phyloP scores from a whole-genome alignment of 1,140 invertebrate genomes.

The Orchesella cincta region DNA sequence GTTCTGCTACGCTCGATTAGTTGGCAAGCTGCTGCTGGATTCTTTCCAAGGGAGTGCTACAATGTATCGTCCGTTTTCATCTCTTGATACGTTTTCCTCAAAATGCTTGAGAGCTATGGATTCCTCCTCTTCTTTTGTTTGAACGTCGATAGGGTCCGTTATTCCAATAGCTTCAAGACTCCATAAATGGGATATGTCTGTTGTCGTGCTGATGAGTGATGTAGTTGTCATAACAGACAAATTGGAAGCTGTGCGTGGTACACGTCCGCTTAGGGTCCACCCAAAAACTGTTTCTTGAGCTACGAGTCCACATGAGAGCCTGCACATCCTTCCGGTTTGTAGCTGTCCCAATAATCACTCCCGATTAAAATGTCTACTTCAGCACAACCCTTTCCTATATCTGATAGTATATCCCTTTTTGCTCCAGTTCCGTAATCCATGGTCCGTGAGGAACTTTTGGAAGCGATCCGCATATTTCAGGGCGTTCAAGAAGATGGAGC shows the following conservation, averaged over 20 bases:
- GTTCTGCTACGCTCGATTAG: too few species aligned
- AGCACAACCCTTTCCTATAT: neutral
- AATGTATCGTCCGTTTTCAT: neutral
- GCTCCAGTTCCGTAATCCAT: constrained; percentile 37
- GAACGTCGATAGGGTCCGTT: neutral
- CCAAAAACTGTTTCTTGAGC: constrained; percentile 52
- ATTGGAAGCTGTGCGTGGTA: constrained; percentile 14
- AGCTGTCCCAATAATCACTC: neutral
- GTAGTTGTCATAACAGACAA: neutral
- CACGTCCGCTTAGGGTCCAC: constrained; percentile 52
- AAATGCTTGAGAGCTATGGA: neutral
- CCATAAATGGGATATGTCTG: neutral
- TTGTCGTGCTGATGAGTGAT: neutral
- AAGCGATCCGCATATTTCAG: constrained; percentile 15
- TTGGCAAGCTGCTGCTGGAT: too few species aligned
- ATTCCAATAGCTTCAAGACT: neutral
- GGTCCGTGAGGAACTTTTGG: constrained; percentile 22
- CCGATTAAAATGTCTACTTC: constrained; percentile 27
- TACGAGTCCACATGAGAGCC: constrained; percentile 35
- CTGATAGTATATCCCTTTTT: constrained; percentile 43
- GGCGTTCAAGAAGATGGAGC: constrained; percentile 25
- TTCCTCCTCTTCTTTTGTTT: neutral
- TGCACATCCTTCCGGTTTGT: constrained; percentile 5
- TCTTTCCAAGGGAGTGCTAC: too few species aligned
- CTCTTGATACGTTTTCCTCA: neutral